Evolutionary conservation across 2,113 vertebrate species (phyloP), one percentile per base, ranked within the genome.

Genomic region (Oophaga pumilio): DNA sequence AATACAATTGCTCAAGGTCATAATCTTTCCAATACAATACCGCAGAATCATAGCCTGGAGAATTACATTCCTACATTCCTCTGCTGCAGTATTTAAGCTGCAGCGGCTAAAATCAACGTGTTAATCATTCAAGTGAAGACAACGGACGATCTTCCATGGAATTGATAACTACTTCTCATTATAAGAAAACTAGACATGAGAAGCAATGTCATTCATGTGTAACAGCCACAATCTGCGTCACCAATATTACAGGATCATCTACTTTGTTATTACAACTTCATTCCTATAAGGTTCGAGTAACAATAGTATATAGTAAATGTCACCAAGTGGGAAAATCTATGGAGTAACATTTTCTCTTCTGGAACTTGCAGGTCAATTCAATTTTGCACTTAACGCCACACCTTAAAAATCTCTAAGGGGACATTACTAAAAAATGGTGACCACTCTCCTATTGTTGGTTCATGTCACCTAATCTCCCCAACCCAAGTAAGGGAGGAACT

Each of bases 1-100:
- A 60, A 80, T 80, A 60, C 77, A 80, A 60, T 80, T 43, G 78
- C 26, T 80, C 57, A 80, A 80, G 78, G 78, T 80, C 78, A 62
- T 62, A 80, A 80, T 80, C 78, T 28, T 79, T 80, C 78, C 12
- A 80, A 80, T 80, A 80, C 78, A 80, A 60, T 80, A 80, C 78
- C 22, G 78, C 78, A 80, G 78, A 80, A 80, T 60, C 56, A 20
- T 80, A 60, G 56, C 78, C 26, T 12, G 56, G 56, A 80, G 56
- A 80, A 80, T 60, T 80, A 62, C 10, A 80, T 60, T 43, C 20
- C 24, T 80, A 62, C 10, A 80, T 60, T 43, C 20, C 24, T 60
- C 26, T 22, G 6, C 56, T 33, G 26, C 78, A 80, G 57, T 60
- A 60, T 80, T 80, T 80, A 80, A 60, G 22, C 56, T 60, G 22